Percentiles rank a stretch among this genome's conserved stretches.
Evolutionary conservation across 30 jellyfish, hydroid and myxozoan species (phyloP).

Genomic region (Aurelia aurita complex sp. Pacific): DNA sequence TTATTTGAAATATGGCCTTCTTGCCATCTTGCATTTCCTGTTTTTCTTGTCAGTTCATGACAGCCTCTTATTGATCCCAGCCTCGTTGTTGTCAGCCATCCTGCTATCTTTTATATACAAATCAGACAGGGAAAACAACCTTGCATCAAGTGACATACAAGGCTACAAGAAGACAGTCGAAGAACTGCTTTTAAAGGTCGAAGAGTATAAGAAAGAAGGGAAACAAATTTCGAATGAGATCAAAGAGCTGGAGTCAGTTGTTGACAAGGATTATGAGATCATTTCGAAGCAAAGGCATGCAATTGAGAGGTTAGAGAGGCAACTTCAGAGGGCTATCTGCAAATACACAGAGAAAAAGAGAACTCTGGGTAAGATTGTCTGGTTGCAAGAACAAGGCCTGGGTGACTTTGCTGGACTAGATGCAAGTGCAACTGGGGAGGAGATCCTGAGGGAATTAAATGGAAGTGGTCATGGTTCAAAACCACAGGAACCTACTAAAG

Average conservation of each 20-base stretch:
- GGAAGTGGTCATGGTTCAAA: background rate
- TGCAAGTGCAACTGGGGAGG: conserved; percentile 8
- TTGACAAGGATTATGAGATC: conserved; percentile 57
- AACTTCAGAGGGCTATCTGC: conserved; percentile 53
- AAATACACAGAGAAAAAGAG: conserved; percentile 59
- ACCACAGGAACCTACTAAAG: background rate
- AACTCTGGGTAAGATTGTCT: conserved; percentile 6
- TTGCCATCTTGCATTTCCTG: conserved; percentile 6
- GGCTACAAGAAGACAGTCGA: conserved; percentile 49
- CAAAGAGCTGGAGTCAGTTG: conserved; percentile 52
- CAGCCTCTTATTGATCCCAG: conserved; percentile 16
- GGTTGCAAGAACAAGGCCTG: conserved; percentile 45
- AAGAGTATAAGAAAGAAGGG: conserved; percentile 44
- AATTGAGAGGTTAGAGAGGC: conserved; percentile 68
- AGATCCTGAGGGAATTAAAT: background rate
- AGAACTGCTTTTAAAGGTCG: conserved; percentile 49
- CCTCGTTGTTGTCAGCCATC: conserved; percentile 7
- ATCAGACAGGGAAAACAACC: conserved; percentile 7
- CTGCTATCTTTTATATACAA: conserved; percentile 22
- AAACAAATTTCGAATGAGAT: conserved; percentile 50
- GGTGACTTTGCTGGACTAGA: conserved; percentile 4
- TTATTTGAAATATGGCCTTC: conserved; percentile 6
- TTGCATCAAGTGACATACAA: background rate
- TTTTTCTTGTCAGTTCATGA: conserved; percentile 25
- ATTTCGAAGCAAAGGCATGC: conserved; percentile 70